Percentiles rank a stretch among this genome's conserved stretches.
phyloP scores from a whole-genome alignment of 2,888 invertebrate species.

The Trichogramma dendrolimi region DNA sequence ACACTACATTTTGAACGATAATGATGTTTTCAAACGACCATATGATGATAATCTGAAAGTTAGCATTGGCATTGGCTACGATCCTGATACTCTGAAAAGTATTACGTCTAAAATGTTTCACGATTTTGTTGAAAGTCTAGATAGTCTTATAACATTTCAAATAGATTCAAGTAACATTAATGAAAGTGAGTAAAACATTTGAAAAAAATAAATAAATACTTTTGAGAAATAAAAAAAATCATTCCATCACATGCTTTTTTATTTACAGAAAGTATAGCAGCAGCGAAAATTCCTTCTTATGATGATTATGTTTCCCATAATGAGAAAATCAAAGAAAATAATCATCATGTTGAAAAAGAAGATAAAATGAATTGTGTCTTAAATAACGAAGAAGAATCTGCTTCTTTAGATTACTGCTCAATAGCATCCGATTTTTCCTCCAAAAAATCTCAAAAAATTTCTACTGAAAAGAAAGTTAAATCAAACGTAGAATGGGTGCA shows the following conservation, averaged over 20 bases:
- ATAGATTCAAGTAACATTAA: conserved; percentile 58
- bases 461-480: no score
- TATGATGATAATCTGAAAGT: conserved; percentile 46
- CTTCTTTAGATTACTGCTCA: no score
- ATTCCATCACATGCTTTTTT: not conserved
- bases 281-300: conserved; percentile 55
- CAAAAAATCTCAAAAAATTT: no score
- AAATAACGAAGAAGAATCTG: not conserved
- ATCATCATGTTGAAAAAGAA: not conserved
- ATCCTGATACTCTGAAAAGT: conserved; percentile 31
- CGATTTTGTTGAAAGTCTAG: conserved; percentile 58
- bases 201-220: not conserved
- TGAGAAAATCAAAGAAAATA: conserved; percentile 33
- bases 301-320: conserved; percentile 26
- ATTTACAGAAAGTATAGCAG: conserved; percentile 52
- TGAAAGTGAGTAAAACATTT: conserved; percentile 52
- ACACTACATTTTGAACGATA: conserved; percentile 48
- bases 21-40: conserved; percentile 46
- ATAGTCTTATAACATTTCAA: conserved; percentile 59
- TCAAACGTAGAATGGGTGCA: no score
- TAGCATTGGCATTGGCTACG: conserved; percentile 52
- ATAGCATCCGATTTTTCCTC: no score
- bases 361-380: not conserved
- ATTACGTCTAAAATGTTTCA: conserved; percentile 52
- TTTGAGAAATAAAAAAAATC: not conserved